Evolutionary conservation across 1,140 invertebrate species (phyloP), one percentile per base, ranked within the genome.

Genomic region (Mizuhopecten yessoensis): DNA sequence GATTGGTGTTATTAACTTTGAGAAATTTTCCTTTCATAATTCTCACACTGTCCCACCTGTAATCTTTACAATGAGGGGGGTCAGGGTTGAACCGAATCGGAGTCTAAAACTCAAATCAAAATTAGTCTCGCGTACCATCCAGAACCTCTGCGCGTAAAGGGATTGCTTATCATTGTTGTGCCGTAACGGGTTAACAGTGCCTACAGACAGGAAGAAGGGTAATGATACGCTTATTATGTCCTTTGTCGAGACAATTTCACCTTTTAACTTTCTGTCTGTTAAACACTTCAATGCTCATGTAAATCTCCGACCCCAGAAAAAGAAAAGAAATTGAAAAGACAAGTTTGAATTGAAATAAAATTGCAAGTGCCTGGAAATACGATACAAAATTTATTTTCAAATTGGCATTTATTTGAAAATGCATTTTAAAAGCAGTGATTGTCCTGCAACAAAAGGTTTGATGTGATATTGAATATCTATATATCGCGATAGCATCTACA

Each of bases 291-390:
- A 75, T 29, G n/a, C 9, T 29, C 29, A 29, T 75, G 17, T 75
- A 75, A 75, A 29, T 13, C n/a, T n/a, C n/a, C 7, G 42, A 7
- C 1, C 42, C 9, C 9, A 45, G 29, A 75, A 75, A n/a, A 75
- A n/a, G 3, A 3, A 57, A 57, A 7, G 57, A 75, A 75, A 75
- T 75, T 17, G 57, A 75, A 75, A 75, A 5, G 57, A 75, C 9
- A 45, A 15, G 9, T 45, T 45, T 45, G 9, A 45, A 45, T 45
- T 15, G 23, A 75, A 75, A 75, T 75, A 75, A 75, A 75, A 75
- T 75, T 75, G 57, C 57, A 75, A 75, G 57, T 75, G n/a, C 57
- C 57, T 75, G n/a, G 57, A 75, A 75, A 75, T 75, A 7, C n/a
- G 57, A 75, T 75, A 75, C 57, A 75, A 75, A 75, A 75, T 29